These are phyloP conservation scores for Cercocebus atys DNA, from an alignment of 2,113 vertebrate genomes.

Conservation along the genomic window DNA sequence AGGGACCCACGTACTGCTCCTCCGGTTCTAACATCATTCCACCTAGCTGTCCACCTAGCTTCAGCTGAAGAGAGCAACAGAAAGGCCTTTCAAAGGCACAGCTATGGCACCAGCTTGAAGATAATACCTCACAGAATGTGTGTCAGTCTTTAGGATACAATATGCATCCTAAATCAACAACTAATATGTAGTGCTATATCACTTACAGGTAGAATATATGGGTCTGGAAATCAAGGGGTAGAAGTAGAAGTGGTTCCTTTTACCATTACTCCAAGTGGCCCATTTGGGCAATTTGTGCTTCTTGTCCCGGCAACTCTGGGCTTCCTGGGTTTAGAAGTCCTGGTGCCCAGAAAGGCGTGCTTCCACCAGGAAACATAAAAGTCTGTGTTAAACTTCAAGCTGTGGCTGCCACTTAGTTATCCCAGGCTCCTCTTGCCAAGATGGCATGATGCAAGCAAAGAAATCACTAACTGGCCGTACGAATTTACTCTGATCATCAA, in stretches of 20 bases:
- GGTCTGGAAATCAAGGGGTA: not conserved
- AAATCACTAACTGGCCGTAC: not conserved
- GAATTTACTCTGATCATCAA: not conserved
- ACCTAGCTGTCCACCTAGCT: not conserved
- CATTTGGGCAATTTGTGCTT: not conserved
- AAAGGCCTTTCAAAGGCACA: not conserved
- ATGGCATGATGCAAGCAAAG: not conserved
- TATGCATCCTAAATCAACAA: not conserved
- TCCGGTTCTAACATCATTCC: not conserved
- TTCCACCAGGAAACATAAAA: not conserved
- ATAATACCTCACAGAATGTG: not conserved
- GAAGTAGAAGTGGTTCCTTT: not conserved
- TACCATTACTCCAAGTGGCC: not conserved
- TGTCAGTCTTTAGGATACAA: not conserved
- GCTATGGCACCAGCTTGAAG: not conserved
- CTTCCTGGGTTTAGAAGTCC: not conserved
- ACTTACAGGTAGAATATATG: not conserved
- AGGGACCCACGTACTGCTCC: not conserved
- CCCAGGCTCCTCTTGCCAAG: not conserved
- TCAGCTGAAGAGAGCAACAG: not conserved
- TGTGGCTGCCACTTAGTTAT: not conserved
- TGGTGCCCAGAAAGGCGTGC: not conserved
- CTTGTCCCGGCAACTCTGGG: not conserved
- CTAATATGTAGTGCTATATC: rapidly evolving
- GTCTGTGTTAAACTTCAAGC: not conserved